Conservation (phyloP, 2,888 invertebrate genomes). For the Cenopis cana region DNA sequence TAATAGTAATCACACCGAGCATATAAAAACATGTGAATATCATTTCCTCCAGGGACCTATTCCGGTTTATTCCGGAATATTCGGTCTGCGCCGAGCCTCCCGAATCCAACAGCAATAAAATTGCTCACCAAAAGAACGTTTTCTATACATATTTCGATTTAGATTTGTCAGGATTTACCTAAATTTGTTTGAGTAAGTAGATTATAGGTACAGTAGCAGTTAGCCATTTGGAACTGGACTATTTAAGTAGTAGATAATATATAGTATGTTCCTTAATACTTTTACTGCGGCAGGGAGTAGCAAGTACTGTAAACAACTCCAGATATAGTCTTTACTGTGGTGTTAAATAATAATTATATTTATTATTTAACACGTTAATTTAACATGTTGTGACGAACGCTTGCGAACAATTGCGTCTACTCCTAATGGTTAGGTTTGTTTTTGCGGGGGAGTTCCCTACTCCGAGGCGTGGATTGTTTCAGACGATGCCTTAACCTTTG, state of each 20-base stretch:
- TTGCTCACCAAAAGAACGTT: constrained; percentile 23
- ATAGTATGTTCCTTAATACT: not conserved
- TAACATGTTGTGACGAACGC: constrained; percentile 14
- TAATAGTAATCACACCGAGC: constrained; percentile 31
- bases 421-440: constrained; percentile 21
- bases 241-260: no score
- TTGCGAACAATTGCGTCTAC: constrained; percentile 15
- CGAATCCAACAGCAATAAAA: constrained; percentile 41
- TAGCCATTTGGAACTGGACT: no score
- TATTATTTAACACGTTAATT: no score
- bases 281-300: not conserved
- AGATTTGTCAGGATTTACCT: constrained; percentile 4
- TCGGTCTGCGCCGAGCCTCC: constrained; percentile 31
- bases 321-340: no score
- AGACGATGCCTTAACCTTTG: constrained; percentile 5
- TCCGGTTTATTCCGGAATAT: constrained; percentile 34
- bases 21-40: constrained; percentile 42
- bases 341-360: not conserved
- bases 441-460: constrained; percentile 21
- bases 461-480: constrained; percentile 12
- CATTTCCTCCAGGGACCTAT: constrained; percentile 39
- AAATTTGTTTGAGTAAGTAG: not conserved
- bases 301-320: not conserved
- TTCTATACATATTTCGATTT: constrained; percentile 33
- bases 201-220: no score